These are phyloP conservation scores for Lepeophtheirus salmonis DNA, from an alignment of 1,140 invertebrate genomes.

Conservation along the genomic window DNA sequence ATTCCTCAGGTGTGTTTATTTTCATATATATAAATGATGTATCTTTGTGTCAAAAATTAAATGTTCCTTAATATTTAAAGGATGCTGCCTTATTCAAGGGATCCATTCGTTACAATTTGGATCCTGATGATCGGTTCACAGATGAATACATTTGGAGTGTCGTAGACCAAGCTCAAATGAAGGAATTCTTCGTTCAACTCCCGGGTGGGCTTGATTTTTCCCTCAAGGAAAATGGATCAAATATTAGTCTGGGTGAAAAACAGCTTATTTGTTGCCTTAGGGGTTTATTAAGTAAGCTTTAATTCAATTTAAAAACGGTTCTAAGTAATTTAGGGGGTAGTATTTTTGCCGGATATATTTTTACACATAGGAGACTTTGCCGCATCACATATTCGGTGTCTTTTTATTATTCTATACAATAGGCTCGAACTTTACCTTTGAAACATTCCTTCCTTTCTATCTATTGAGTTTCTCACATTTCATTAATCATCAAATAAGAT, in stretches of 20 bases:
- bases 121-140: conserved; percentile 55
- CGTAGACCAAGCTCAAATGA: conserved; percentile 55
- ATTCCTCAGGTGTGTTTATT: conserved; percentile 49
- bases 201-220: not conserved
- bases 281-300: conserved; percentile 9
- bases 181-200: conserved; percentile 48
- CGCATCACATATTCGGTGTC: too few relatives aligned
- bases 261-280: conserved; percentile 1
- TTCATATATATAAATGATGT: conserved; percentile 6
- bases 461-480: too few relatives aligned
- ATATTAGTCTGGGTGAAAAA: conserved; percentile 1
- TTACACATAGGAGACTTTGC: too few relatives aligned
- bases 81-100: conserved; percentile 48
- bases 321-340: too few relatives aligned
- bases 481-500: too few relatives aligned
- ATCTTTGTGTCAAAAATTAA: not conserved
- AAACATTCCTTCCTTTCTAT: too few relatives aligned
- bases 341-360: too few relatives aligned
- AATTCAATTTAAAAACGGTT: too few relatives aligned
- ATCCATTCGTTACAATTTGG: conserved; percentile 56
- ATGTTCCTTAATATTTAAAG: conserved; percentile 23
- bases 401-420: too few relatives aligned
- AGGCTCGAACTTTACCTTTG: too few relatives aligned
- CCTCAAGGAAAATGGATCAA: not conserved
- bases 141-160: conserved; percentile 63